phyloP scores from a whole-genome alignment of 2,888 invertebrate species.

The Eubasilissa splendida region DNA sequence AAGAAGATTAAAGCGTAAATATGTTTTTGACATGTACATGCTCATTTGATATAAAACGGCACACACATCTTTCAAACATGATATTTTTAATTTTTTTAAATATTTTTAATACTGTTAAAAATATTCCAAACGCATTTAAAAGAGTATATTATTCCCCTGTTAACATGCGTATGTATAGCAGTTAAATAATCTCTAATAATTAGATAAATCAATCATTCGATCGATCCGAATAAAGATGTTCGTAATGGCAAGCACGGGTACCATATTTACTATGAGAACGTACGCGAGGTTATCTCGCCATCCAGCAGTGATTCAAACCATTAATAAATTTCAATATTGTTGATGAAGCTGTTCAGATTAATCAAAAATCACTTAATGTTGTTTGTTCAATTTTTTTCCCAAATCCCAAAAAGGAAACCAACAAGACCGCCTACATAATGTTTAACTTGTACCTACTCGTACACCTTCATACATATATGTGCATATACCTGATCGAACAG shows the following conservation, averaged over 20 bases:
- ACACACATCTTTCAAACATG: too few species aligned
- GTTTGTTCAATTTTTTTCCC: slow-evolving; percentile 4
- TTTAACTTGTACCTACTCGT: too few species aligned
- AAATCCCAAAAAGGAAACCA: slow-evolving; percentile 11
- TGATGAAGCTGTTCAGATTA: slow-evolving; percentile 48
- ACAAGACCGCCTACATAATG: neutral
- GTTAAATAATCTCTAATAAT: slow-evolving; percentile 9
- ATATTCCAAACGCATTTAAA: too few species aligned
- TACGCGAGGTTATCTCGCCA: neutral
- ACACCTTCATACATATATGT: too few species aligned
- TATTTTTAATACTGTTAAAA: too few species aligned
- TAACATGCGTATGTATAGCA: neutral
- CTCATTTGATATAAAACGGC: too few species aligned
- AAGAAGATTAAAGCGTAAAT: too few species aligned
- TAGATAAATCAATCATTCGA: slow-evolving; percentile 13
- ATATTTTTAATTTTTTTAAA: too few species aligned
- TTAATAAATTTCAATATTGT: slow-evolving; percentile 32
- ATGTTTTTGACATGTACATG: too few species aligned
- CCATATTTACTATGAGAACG: neutral
- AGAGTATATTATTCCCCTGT: too few species aligned
- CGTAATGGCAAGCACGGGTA: neutral
- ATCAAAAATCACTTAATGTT: slow-evolving; percentile 46
- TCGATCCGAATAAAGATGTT: slow-evolving; percentile 8
- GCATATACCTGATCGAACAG: too few species aligned
- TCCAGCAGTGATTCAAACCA: slow-evolving; percentile 16